Conservation (phyloP, 2,888 invertebrate species). For the Drosophila acutilabella region DNA sequence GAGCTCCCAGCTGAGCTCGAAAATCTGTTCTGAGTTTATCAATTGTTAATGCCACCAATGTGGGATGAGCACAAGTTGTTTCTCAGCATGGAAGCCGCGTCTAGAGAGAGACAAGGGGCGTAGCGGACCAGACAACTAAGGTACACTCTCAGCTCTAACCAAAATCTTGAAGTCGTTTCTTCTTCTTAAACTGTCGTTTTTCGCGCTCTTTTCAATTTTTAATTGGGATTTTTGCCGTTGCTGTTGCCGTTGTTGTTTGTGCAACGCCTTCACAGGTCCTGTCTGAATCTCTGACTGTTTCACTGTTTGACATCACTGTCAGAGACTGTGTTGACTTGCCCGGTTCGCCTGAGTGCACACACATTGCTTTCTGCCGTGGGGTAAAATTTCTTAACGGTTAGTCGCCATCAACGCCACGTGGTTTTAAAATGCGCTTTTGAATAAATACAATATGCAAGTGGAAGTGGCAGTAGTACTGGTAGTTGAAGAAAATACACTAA, state of each 20-base stretch:
- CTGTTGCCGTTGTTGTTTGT: conserved; percentile 44
- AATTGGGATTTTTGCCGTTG: conserved; percentile 71
- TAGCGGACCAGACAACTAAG: too few relatives aligned
- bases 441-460: conserved; percentile 65
- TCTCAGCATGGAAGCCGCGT: conserved; percentile 56
- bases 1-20: conserved; percentile 64
- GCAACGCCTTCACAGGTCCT: conserved; percentile 58
- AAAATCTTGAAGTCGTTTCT: conserved; percentile 37
- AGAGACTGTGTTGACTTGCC: conserved; percentile 51
- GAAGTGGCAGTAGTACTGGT: not conserved
- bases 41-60: conserved; percentile 77
- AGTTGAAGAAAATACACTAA: not conserved
- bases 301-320: conserved; percentile 19
- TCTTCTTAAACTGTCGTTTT: conserved; percentile 62
- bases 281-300: conserved; percentile 13
- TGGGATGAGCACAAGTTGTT: conserved; percentile 46
- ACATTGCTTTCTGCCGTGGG: conserved; percentile 40
- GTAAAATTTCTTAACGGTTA: conserved; percentile 55
- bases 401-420: conserved; percentile 42
- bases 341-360: conserved; percentile 49
- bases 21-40: conserved; percentile 69
- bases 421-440: conserved; percentile 76
- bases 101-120: not conserved
- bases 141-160: too few relatives aligned
- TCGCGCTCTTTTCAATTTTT: conserved; percentile 77